A percentile compares a stretch with the other conserved stretches of the same genome.
phyloP scores from a whole-genome alignment of 2,797 vertebrate genomes.

The Dromococcyx pavoninus region DNA sequence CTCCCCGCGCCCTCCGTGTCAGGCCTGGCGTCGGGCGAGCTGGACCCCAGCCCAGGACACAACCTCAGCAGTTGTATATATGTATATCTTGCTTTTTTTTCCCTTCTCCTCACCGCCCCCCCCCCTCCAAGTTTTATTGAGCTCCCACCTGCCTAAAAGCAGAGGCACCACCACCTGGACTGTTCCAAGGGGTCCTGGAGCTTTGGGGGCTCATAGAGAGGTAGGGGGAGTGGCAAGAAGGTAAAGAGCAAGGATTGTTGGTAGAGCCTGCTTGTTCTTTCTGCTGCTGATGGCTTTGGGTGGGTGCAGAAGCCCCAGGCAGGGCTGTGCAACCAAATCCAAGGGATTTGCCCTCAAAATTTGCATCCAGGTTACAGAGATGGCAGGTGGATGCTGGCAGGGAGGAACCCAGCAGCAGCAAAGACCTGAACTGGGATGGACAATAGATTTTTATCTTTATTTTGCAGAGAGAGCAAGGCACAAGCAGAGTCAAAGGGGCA shows the following conservation, averaged over 20 bases:
- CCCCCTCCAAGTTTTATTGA: not conserved
- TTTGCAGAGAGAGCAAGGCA: not conserved
- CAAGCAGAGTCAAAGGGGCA: not conserved
- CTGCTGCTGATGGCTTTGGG: not conserved
- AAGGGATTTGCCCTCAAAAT: not conserved
- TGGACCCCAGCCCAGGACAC: slow-evolving; percentile 27
- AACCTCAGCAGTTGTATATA: not conserved
- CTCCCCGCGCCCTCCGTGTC: slow-evolving; percentile 25
- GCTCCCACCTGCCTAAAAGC: not conserved
- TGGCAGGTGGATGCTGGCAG: not conserved
- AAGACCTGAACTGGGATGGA: not conserved
- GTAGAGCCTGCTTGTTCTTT: not conserved
- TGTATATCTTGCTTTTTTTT: not conserved
- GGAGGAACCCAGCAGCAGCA: too few relatives aligned
- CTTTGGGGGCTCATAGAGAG: not conserved
- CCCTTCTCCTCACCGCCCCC: too few relatives aligned
- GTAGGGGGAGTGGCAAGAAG: not conserved
- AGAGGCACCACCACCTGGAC: not conserved
- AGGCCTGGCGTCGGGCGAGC: slow-evolving; percentile 45
- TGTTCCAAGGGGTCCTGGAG: fast-evolving
- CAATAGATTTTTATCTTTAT: not conserved
- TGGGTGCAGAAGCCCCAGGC: not conserved
- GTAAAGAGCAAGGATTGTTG: not conserved
- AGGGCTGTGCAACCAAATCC: not conserved
- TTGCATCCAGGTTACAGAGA: not conserved